phyloP scores from a whole-genome alignment of 2,113 vertebrate genomes.

The Sisor rabdophorus region DNA sequence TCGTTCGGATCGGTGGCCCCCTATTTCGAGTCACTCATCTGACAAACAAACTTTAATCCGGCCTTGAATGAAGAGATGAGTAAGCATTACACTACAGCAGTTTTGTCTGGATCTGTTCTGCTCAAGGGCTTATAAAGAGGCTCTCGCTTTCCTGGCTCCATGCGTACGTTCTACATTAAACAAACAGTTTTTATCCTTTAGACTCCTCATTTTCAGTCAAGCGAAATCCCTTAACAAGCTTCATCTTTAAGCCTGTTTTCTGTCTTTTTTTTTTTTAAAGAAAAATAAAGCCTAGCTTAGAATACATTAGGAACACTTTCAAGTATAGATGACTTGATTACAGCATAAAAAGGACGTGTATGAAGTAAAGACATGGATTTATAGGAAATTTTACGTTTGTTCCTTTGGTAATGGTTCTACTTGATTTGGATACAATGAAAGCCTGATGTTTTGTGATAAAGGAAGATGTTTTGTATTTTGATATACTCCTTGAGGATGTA shows the following conservation, averaged over 20 bases:
- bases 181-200: slow-evolving; percentile 57
- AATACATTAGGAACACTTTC: slow-evolving; percentile 69
- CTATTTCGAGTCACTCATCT: slow-evolving; percentile 37
- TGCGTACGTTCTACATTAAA: slow-evolving; percentile 61
- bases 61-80: slow-evolving; percentile 49
- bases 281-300: slow-evolving; percentile 64
- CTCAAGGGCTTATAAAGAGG: slow-evolving; percentile 54
- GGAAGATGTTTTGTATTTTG: slow-evolving; percentile 4
- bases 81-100: slow-evolving; percentile 49
- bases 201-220: slow-evolving; percentile 62
- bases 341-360: slow-evolving; percentile 43
- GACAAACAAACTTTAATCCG: slow-evolving; percentile 64
- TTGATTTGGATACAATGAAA: slow-evolving; percentile 22
- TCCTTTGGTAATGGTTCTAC: neutral
- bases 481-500: neutral
- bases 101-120: slow-evolving; percentile 64
- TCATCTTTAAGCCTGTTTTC: slow-evolving; percentile 68
- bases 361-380: slow-evolving; percentile 24
- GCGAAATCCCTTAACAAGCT: slow-evolving; percentile 71
- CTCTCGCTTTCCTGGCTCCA: slow-evolving; percentile 38
- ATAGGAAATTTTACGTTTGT: slow-evolving; percentile 19
- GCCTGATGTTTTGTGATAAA: slow-evolving; percentile 16
- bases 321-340: slow-evolving; percentile 66
- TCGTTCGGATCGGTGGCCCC: neutral
- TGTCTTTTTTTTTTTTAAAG: slow-evolving; percentile 48